Percentiles rank a stretch among this genome's conserved stretches.
phyloP scores from a whole-genome alignment of 2,113 vertebrate species.

The Mustelus asterias region DNA sequence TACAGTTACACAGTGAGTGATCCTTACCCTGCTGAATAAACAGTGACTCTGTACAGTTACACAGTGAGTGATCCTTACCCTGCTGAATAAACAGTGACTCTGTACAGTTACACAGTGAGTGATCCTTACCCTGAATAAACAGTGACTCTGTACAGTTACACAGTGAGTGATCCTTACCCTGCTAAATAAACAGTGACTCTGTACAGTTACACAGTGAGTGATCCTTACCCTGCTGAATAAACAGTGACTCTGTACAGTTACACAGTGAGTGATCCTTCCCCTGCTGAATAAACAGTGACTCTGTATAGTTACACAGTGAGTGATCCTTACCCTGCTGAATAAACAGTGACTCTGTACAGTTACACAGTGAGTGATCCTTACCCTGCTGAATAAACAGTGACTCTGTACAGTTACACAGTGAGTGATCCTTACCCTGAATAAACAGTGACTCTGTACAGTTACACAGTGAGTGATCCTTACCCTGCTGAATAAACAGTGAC shows the following conservation, averaged over 20 bases:
- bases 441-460: background rate
- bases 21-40: background rate
- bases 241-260: background rate
- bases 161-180: background rate
- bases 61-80: background rate
- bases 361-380: background rate
- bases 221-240: background rate
- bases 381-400: background rate
- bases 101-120: background rate
- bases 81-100: background rate
- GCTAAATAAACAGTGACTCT: background rate
- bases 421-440: background rate
- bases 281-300: background rate
- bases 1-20: background rate
- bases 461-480: too few species aligned
- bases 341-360: background rate
- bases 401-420: background rate
- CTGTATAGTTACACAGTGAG: background rate
- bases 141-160: background rate
- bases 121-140: background rate
- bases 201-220: background rate
- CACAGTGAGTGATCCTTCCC: background rate
- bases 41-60: background rate
- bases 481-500: background rate
- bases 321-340: background rate